Percentiles rank a stretch among this genome's conserved stretches.
Conservation (phyloP, 2,888 invertebrate species). For the Tridacna crocea region DNA sequence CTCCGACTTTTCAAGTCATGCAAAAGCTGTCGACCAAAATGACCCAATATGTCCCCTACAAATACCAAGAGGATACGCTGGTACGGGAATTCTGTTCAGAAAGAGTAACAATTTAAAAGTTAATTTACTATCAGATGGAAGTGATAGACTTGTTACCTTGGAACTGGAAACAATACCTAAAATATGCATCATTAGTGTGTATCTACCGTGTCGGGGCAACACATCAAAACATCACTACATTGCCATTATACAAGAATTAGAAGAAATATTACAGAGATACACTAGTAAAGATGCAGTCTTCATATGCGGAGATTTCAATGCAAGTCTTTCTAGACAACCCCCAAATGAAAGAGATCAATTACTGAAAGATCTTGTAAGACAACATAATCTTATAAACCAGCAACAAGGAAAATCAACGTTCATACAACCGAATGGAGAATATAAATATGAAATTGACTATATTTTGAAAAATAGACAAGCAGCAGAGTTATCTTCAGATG, state of each 20-base stretch:
- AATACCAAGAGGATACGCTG: slow-evolving; percentile 11
- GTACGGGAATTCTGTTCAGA: background rate
- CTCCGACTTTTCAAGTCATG: background rate
- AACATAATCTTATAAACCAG: too few relatives aligned
- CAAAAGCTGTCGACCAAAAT: background rate
- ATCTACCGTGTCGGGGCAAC: background rate
- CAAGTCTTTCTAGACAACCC: background rate
- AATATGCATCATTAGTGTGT: background rate
- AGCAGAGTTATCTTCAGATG: background rate
- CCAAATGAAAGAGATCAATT: slow-evolving; percentile 15
- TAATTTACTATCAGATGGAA: background rate
- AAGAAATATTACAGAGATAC: background rate
- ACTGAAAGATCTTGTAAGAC: background rate
- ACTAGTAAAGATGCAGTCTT: too few relatives aligned
- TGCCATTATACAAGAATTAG: background rate
- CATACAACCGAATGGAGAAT: too few relatives aligned
- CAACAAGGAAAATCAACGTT: too few relatives aligned
- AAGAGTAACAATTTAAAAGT: background rate
- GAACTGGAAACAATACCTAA: background rate
- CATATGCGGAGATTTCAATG: too few relatives aligned
- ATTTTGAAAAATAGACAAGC: background rate
- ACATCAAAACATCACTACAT: background rate
- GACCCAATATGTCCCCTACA: background rate
- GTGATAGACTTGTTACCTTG: background rate
- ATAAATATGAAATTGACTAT: too few relatives aligned